A percentile compares a stretch with the other conserved stretches of the same genome.
Evolutionary conservation across 2,797 vertebrate species (phyloP).

Genomic region (Brachymystax lenok): DNA sequence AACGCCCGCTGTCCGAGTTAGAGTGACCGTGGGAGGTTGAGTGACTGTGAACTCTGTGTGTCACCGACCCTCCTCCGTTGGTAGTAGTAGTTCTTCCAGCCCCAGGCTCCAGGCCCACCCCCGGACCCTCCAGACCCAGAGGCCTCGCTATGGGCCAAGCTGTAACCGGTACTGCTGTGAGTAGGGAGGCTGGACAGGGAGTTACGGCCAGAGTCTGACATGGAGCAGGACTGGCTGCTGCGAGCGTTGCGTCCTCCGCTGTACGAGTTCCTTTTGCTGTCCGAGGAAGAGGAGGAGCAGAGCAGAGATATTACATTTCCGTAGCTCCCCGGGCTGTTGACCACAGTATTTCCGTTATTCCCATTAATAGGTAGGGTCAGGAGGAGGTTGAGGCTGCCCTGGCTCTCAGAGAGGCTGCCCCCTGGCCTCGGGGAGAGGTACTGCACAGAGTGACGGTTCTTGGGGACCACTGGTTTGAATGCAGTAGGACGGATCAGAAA

Average conservation of each 20-base stretch:
- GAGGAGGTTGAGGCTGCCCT: slow-evolving; percentile 91
- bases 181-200: slow-evolving; percentile 97
- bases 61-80: slow-evolving; percentile 18
- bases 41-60: slow-evolving; percentile 60
- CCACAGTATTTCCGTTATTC: slow-evolving; percentile 5
- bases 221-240: slow-evolving; percentile 85
- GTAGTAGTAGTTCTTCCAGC: slow-evolving; percentile 38
- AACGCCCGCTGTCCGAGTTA: slow-evolving; percentile 96
- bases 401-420: slow-evolving; percentile 87
- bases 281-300: slow-evolving; percentile 47
- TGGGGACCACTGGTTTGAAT: slow-evolving; percentile 96
- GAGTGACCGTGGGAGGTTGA: slow-evolving; percentile 89
- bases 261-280: slow-evolving; percentile 83
- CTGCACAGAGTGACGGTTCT: slow-evolving; percentile 86
- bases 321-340: slow-evolving; percentile 49
- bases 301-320: slow-evolving; percentile 31
- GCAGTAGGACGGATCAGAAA: slow-evolving; percentile 95
- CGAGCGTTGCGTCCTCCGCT: slow-evolving; percentile 78
- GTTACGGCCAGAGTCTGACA: slow-evolving; percentile 96
- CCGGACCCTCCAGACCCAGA: slow-evolving; percentile 58
- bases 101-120: slow-evolving; percentile 65
- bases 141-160: slow-evolving; percentile 83
- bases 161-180: slow-evolving; percentile 89
- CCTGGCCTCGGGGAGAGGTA: slow-evolving; percentile 82
- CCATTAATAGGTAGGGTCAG: slow-evolving; percentile 66